Evolutionary conservation across 1,140 invertebrate species (phyloP), one percentile per base, ranked within the genome.

Genomic region (Mya arenaria): DNA sequence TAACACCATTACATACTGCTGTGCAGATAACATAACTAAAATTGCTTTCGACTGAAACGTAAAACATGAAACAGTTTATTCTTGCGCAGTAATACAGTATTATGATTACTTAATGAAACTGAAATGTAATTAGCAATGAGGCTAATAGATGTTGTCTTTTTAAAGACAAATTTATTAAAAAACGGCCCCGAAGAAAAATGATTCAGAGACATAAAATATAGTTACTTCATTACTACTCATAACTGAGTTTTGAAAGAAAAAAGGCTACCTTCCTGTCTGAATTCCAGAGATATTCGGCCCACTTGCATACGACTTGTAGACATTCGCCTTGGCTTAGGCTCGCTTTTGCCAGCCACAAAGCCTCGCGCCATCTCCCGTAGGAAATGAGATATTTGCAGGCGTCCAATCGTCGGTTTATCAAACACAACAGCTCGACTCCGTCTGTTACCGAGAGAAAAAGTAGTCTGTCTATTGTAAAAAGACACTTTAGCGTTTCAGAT

Each of bases 301-400:
- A 52, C 48, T 23, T 17, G 19, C 25, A n/a, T 17, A 52, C 25
- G 2, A 52, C 48, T 23, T n/a, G 2, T 23, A 23, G 19, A 1
- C 48, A 23, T 23, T 52, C 48, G 17, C 25, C 17, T 10, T 52
- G 48, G 48, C 25, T 52, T 23, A 52, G 48, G 56, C 55, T 52
- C n/a, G 63, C 62, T 41, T 78, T 78, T 52, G 74, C 74, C 1
- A 78, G 19, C 74, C 74, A 78, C 17, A 78, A 17, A 4, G 74
- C 74, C 17, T 78, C 60, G 23, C 30, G 36, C 74, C 74, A 78
- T 32, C 66, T 65, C 1, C 74, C 62, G 30, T 44, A n/a, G 10
- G 74, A 78, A 4, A 78, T 78, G 23, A 78, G 32, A 44, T 78
- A 78, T 32, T 66, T 78, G 39, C 74, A 78, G 28, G 74, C 74